Base-by-base conservation (phyloP, 2,888 invertebrate genomes). In the Drosophila pegasa region DNA sequence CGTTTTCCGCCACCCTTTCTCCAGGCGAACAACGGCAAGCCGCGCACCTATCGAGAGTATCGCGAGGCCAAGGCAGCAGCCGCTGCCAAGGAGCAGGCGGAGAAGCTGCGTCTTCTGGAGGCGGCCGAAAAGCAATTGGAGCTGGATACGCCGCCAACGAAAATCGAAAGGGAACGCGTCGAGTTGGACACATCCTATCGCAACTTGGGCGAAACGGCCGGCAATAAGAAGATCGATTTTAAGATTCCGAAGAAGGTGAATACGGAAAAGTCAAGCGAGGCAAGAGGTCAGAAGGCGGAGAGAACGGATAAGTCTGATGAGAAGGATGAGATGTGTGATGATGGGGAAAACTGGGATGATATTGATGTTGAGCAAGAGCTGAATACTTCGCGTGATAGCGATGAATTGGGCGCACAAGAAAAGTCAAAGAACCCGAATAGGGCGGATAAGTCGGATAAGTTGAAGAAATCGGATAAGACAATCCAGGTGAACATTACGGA, bases 171-270 rank as follows among this genome's bases (percentile, higher is more conserved):
- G 0, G 66, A 71, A n/a, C 8, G 12, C n/a, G 66, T 56, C 6
- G 71, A 76, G 8, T 66, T 91, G 18, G 91, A 92, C 51, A 91
- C 90, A 56, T 84, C 89, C 60, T 91, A 92, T 76, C 80, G 91
- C 5, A 88, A 43, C 45, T 33, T 68, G 27, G 61, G 62, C 7
- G 67, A 77, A n/a, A 22, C 38, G 9, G 48, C 40, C 8, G 52
- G 45, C 62, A 78, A 12, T 47, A 84, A 54, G 63, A 89, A 83
- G 51, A 50, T 83, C 3, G 76, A 71, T n/a, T 92, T 91, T 56
- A 90, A 90, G 61, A 91, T 92, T 64, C 92, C 91, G 1, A 91
- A 74, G 14, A 69, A 73, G 31, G 25, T 41, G 20, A 25, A 0
- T 12, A 12, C 12, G 12, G 31, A 68, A 0, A 71, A 59, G 16